A percentile compares a stretch with the other conserved stretches of the same genome.
phyloP scores from a whole-genome alignment of 1,140 invertebrate species.

The Formica selysi region DNA sequence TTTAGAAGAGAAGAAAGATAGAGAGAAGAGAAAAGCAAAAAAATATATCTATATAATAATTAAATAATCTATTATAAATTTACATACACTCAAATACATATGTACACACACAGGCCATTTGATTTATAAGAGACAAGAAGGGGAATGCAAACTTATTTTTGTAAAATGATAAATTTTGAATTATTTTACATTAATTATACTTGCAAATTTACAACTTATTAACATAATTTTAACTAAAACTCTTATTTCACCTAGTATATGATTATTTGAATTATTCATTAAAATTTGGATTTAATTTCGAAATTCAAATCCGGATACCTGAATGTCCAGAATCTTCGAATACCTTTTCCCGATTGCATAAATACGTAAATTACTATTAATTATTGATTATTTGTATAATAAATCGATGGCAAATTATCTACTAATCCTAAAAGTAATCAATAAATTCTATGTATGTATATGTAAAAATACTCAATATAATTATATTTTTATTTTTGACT shows the following conservation, averaged over 20 bases:
- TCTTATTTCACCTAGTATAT: neutral
- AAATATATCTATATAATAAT: neutral
- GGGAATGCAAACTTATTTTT: neutral
- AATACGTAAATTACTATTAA: neutral
- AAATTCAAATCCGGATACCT: neutral
- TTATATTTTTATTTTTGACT: too few relatives aligned
- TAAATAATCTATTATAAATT: conserved; percentile 5
- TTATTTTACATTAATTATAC: neutral
- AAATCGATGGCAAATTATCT: neutral
- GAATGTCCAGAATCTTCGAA: neutral
- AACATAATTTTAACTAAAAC: neutral
- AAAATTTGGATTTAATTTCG: neutral
- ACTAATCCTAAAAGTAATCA: too few relatives aligned
- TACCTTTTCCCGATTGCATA: neutral
- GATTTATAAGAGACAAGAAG: neutral
- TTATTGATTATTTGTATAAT: neutral
- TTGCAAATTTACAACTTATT: neutral
- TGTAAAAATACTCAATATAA: too few relatives aligned
- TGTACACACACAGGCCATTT: neutral
- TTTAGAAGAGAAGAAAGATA: conserved; percentile 4
- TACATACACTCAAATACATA: neutral
- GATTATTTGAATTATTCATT: neutral
- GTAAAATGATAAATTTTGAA: neutral
- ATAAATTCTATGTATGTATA: too few relatives aligned
- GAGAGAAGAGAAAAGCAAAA: too few relatives aligned